Base-by-base conservation (phyloP, 2,888 invertebrate species). In the Panzeria rudis region DNA sequence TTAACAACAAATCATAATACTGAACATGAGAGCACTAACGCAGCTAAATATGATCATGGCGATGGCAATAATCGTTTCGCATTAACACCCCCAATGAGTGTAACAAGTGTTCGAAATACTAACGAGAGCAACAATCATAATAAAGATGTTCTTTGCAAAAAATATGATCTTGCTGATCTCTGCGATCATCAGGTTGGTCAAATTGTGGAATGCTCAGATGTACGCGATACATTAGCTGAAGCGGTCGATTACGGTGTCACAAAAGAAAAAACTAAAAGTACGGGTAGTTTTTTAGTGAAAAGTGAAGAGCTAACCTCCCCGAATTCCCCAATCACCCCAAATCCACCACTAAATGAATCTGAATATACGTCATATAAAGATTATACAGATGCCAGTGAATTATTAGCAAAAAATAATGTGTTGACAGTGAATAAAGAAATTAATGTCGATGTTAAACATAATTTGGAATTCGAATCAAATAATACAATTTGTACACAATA, bases 211-310 rank as follows among this genome's bases (percentile, higher is more conserved):
- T 75, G 87, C 88, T 91, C 91, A 91, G 91, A 91, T 89, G 91
- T 89, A 88, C 89, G 90, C 90, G 90, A 89, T 88, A 86, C 90
- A 89, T 90, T 90, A 89, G 86, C 89, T 88, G 88, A 89, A 88
- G 88, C 89, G 87, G 89, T 87, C 88, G 89, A 68, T 66, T 38
- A 76, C 81, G 83, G 75, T 71, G 68, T 79, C 66, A 77, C 41
- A 50, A 32, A 59, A 50, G 44, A 59, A 80, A 64, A 25, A 62
- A 68, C 6, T 44, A 68, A 54, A 25, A 71, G 61, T 38, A 83
- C 86, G 82, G 87, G 76, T 80, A 79, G 59, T 76, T 73, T 73
- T 82, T 62, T 85, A 77, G 72, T 76, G 66, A 71, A 71, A 73
- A 80, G 54, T 38, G 62, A 75, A 66, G 25, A 81, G 44, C 38